phyloP scores from a whole-genome alignment of 2,888 invertebrate genomes.

The Agrypnus murinus region DNA sequence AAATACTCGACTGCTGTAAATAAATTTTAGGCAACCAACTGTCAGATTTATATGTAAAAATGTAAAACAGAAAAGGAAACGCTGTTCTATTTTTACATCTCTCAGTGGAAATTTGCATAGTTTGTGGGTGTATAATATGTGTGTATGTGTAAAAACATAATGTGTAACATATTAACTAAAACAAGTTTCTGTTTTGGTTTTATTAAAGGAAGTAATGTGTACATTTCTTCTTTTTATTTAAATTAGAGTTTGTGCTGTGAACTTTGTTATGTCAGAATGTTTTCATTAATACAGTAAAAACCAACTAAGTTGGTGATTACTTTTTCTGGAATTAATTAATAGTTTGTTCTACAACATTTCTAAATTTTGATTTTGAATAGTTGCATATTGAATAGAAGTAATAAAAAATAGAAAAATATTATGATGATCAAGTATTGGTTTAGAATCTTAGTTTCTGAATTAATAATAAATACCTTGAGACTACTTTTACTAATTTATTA shows the following conservation, averaged over 20 bases:
- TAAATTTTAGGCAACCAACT: slow-evolving; percentile 22
- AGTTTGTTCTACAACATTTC: too few relatives aligned
- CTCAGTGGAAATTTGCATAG: slow-evolving; percentile 26
- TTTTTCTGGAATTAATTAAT: too few relatives aligned
- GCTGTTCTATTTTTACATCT: slow-evolving; percentile 19
- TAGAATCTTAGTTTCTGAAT: too few relatives aligned
- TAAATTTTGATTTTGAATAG: too few relatives aligned
- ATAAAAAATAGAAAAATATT: too few relatives aligned
- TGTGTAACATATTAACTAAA: not conserved
- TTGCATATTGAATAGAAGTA: too few relatives aligned
- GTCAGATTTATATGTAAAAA: slow-evolving; percentile 21
- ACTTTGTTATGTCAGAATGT: too few relatives aligned
- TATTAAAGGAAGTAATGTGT: not conserved
- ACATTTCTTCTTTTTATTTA: not conserved
- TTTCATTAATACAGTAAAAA: too few relatives aligned
- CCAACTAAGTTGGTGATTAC: too few relatives aligned
- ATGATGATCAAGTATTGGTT: too few relatives aligned
- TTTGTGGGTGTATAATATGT: slow-evolving; percentile 19
- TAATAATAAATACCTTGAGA: too few relatives aligned
- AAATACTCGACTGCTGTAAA: not conserved
- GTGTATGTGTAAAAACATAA: not conserved
- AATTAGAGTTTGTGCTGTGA: not conserved
- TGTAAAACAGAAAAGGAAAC: slow-evolving; percentile 11
- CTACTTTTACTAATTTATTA: too few relatives aligned
- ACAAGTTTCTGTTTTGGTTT: slow-evolving; percentile 13